These are phyloP conservation scores for Drosophila mojavensis DNA, from an alignment of 1,140 invertebrate genomes.

Conservation along the genomic window DNA sequence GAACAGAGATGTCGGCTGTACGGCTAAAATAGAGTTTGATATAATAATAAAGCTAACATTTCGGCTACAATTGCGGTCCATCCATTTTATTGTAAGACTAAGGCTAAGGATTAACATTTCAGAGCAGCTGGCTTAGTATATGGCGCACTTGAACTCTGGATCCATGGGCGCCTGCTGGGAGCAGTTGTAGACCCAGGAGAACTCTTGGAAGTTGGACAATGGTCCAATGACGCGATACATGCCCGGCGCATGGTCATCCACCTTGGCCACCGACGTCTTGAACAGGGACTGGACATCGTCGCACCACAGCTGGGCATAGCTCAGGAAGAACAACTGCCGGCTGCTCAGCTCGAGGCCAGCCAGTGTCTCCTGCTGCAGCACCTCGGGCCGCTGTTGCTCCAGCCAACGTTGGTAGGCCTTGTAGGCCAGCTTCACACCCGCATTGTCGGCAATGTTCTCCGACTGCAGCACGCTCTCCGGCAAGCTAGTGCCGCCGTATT, in stretches of 20 bases:
- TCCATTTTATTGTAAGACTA: neutral
- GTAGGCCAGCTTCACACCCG: constrained; percentile 87
- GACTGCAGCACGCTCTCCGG: constrained; percentile 88
- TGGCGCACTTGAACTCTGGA: constrained; percentile 69
- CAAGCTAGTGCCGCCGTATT: constrained; percentile 78
- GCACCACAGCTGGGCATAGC: constrained; percentile 90
- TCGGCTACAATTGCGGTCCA: neutral
- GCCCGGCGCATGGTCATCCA: constrained; percentile 92
- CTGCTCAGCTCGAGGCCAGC: constrained; percentile 43
- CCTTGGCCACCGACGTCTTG: constrained; percentile 84
- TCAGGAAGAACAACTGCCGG: constrained; percentile 94
- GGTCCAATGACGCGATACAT: constrained; percentile 94
- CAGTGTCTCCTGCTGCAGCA: constrained; percentile 47
- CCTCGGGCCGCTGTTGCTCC: constrained; percentile 31
- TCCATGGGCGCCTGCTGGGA: constrained; percentile 62
- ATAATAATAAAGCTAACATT: neutral
- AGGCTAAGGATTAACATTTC: neutral
- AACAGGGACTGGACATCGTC: constrained; percentile 59
- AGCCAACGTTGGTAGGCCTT: constrained; percentile 84
- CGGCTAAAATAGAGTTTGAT: neutral
- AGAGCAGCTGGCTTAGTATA: constrained; percentile 45
- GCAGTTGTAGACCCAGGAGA: constrained; percentile 86
- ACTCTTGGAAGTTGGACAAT: constrained; percentile 94
- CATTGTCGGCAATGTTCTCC: constrained; percentile 90
- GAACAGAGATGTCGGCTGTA: constrained; percentile 83